Conservation (phyloP, 2,113 vertebrate species). For the Nettapus auritus region DNA sequence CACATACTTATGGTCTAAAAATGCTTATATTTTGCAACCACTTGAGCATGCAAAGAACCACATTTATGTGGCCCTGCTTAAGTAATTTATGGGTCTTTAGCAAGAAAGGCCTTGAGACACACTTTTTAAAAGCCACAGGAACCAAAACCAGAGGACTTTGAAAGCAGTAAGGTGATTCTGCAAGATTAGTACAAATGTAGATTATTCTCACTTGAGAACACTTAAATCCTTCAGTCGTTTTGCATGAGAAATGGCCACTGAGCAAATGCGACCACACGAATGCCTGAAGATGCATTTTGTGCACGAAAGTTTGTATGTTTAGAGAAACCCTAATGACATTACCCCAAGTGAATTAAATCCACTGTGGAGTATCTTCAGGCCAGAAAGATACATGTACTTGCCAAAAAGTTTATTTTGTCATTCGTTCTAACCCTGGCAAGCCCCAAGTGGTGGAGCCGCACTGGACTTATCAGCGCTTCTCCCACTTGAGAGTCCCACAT, state of each 20-base stretch:
- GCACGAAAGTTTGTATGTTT: background rate
- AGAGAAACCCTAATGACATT: background rate
- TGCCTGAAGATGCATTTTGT: background rate
- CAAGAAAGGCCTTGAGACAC: background rate
- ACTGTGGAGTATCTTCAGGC: background rate
- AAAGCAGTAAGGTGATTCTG: background rate
- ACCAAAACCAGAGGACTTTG: background rate
- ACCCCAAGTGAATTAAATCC: background rate
- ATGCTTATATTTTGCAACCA: background rate
- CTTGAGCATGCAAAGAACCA: background rate
- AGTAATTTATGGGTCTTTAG: background rate
- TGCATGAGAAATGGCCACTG: background rate
- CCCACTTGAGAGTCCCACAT: conserved; percentile 21
- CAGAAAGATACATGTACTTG: background rate
- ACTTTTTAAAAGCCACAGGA: background rate
- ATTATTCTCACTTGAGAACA: background rate
- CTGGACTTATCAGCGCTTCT: conserved; percentile 38
- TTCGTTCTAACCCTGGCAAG: conserved; percentile 5
- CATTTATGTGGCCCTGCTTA: background rate
- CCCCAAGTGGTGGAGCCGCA: background rate
- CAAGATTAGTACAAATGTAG: background rate
- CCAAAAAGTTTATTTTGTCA: background rate
- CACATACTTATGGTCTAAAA: conserved; percentile 19
- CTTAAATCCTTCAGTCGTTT: background rate
- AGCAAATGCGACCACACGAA: background rate